Evolutionary conservation across 2,888 invertebrate species (phyloP), one percentile per base, ranked within the genome.

Genomic region (Frankliniella fusca): DNA sequence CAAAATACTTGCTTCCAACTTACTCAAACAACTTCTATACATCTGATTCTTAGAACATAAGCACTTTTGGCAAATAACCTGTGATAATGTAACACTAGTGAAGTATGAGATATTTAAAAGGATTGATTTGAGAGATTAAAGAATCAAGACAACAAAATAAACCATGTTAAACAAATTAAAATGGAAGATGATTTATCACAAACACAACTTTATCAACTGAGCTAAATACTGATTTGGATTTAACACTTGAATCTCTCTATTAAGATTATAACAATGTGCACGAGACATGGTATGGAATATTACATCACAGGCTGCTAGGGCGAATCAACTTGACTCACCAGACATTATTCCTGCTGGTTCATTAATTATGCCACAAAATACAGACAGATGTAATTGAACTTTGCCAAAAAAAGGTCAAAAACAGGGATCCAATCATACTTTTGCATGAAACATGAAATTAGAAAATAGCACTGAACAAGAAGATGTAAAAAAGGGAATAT

Each of bases 131-230:
- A 76, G 70, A 27, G 70, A 23, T 27, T 27, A 76, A 76, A 12
- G 27, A 76, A 76, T 12, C 20, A 15, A 5, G 9, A 76, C 18
- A 9, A 27, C 27, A 23, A 76, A 23, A 23, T 12, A 76, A 76
- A 76, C 27, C 11, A 76, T 11, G 70, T 7, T 27, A 76, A 23
- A 27, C 27, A 3, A 76, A 27, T 23, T 23, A 76, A 76, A 76
- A 76, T 76, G 70, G 70, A 76, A 76, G 70, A 76, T 76, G 70
- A 76, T n/a, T 76, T 76, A 76, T 76, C 70, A 76, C 70, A 76
- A 76, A 76, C 12, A 23, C 27, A 76, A n/a, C 12, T 76, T 27
- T 23, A 27, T 76, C 10, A n/a, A 1, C 12, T 76, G 70, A 12
- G 10, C 70, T 27, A 23, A 76, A 76, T 27, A 76, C 61, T 61